Base-by-base conservation (phyloP, 2,797 vertebrate species). In the Tragelaphus eurycerus region DNA sequence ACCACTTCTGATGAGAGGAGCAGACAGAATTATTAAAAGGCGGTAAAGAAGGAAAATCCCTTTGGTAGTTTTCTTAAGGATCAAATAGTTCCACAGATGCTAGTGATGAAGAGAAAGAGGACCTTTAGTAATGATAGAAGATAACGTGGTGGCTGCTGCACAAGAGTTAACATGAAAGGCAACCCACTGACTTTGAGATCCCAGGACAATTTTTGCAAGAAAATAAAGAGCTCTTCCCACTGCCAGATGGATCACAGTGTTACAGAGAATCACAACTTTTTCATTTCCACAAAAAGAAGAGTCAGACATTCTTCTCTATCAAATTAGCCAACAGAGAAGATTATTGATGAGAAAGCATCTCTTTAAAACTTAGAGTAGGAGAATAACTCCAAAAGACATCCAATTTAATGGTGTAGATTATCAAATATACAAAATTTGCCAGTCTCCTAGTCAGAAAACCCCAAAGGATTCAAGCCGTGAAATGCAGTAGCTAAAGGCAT, bases 401-500 rank as follows among this genome's bases (percentile, higher is more conserved):
- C 29, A 93, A 91, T 97, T 98, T 95, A 93, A 91, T 94, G 94
- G 15, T 11, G 1, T 60, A 97, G 46, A 57, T 95, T 71, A 79
- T 67, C 12, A 94, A 97, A 97, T 88, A 93, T 11, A 14, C 93
- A 29, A 98, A 94, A 93, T 55, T 95, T 97, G 81, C n/a, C 93
- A 78, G 81, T 46, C 21, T 87, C 93, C 95, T 90, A 97, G 96
- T 97, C 78, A 89, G 87, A 97, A 98, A 98, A 60, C 34, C 76
- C 95, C 78, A 95, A 92, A 97, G 91, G 91, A 97, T 46, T 85
- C 93, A 87, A 94, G 59, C 89, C 94, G 97, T 97, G 64, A 88
- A 97, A 59, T 81, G 31, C n/a, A 96, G 79, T 90, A 89, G 87
- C 97, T 86, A 96, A 96, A 97, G 50, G 86, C 46, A 97, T 96